Conservation (phyloP, 1,140 invertebrate genomes). For the Thaumetopoea pityocampa region DNA sequence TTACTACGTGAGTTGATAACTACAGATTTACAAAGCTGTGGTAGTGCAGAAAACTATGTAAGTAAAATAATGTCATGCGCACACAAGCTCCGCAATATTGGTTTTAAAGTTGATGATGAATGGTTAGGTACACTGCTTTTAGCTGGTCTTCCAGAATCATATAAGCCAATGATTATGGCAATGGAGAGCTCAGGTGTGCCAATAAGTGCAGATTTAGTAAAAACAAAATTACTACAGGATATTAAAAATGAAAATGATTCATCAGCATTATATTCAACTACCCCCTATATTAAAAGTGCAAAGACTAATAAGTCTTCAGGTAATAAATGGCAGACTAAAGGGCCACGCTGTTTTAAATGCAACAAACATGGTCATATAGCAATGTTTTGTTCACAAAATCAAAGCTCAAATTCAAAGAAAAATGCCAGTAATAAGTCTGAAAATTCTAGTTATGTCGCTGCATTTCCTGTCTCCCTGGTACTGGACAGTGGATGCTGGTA, state of each 20-base stretch:
- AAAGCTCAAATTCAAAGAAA: no score
- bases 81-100: no score
- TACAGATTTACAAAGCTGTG: no score
- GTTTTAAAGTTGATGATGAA: conserved; percentile 5
- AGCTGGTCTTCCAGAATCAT: background rate
- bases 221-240: background rate
- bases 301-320: background rate
- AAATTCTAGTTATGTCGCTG: no score
- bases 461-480: background rate
- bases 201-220: background rate
- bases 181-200: background rate
- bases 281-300: no score
- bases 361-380: conserved; percentile 3
- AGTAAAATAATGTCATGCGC: no score
- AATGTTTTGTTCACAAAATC: no score
- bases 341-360: background rate
- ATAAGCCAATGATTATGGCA: conserved; percentile 3
- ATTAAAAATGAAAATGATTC: background rate
- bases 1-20: conserved; percentile 18
- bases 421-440: no score
- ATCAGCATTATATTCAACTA: no score
- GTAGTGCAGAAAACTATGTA: no score
- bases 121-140: conserved; percentile 2
- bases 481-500: conserved; percentile 7
- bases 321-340: background rate